Evolutionary conservation across 2,888 invertebrate species (phyloP), one percentile per base, ranked within the genome.

Genomic region (Trichogramma evanescens): DNA sequence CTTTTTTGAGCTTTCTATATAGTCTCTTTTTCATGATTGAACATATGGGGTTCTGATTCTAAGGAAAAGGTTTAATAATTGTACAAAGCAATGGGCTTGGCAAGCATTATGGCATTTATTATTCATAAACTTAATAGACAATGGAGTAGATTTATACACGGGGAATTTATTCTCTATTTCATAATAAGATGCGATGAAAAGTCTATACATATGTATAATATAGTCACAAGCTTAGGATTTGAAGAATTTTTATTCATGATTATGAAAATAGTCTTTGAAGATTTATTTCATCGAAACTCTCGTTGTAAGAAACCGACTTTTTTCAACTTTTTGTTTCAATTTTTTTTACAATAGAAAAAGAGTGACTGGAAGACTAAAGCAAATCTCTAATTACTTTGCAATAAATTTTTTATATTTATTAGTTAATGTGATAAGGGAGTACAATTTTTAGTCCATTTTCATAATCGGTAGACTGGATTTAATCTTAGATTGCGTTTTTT

Each of bases 71-170:
- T 10, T 8, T 7, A 38, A 56, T 38, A 13, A 56, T 50, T 50
- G 6, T 54, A 56, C 59, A 45, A 45, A 45, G n/a, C 45, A 45
- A 45, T 45, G n/a, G 8, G n/a, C 8, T 45, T 71, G 73, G 75
- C 76, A 78, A 78, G 78, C 78, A 73, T 78, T 75, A 77, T 76
- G 77, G 77, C 77, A 74, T 78, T 77, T 78, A 78, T 78, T 78
- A 76, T 76, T 69, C 72, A 74, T 76, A 76, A 78, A 76, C 75
- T 75, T 76, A 77, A 75, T 77, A 74, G 76, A 77, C 76, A 78
- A 75, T 72, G 73, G 74, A 74, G 70, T 75, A 75, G 74, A 77
- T 76, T 73, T 77, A 77, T 76, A 78, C 72, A 73, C 75, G 74
- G 75, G 70, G 76, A 69, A 10, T 49, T 49, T n/a, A 10, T 49